Evolutionary conservation across 2,113 vertebrate species (phyloP), one percentile per base, ranked within the genome.

Genomic region (Periophthalmodon schlosseri): DNA sequence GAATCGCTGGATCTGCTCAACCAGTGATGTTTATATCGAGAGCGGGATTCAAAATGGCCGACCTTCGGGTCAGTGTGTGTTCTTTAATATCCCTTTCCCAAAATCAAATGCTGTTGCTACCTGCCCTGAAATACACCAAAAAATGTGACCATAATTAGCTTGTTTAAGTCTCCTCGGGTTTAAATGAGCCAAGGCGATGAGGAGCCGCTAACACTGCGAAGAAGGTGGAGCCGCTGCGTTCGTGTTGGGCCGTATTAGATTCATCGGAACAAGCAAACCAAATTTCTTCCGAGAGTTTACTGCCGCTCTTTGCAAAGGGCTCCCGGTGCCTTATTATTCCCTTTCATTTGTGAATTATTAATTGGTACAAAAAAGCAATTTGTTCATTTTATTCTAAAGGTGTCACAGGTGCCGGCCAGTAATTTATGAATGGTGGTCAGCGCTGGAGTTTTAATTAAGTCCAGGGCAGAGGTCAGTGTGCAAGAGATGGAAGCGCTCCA

Each of bases 401-500:
- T 83, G 79, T 81, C 86, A 82, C 71, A 78, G 87, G 79, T 86
- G 84, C 77, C 65, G 50, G 85, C 58, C 84, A 76, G 82, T 91
- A 83, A 89, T 90, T 91, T 90, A 91, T 88, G 90, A 91, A 87
- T 87, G 69, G 84, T 86, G 85, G 85, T 88, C 86, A 87, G 65
- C 52, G 24, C 76, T 77, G 50, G 86, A 87, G 78, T 82, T 91
- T 93, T 91, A 91, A 93, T 92, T 90, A 91, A 88, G 89, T 86
- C 81, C 79, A 65, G 86, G 80, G 54, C 86, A 90, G 69, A 86
- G 86, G 84, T 91, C 80, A 89, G 21, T 49, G 77, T 79, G 79
- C 84, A 76, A 66, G 72, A 84, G 84, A 90, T 75, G 70, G 84
- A 88, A 91, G 75, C 68, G 88, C 79, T 87, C 89, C 84, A 90